phyloP scores from a whole-genome alignment of 2,888 invertebrate species.

The Hololepta plana region DNA sequence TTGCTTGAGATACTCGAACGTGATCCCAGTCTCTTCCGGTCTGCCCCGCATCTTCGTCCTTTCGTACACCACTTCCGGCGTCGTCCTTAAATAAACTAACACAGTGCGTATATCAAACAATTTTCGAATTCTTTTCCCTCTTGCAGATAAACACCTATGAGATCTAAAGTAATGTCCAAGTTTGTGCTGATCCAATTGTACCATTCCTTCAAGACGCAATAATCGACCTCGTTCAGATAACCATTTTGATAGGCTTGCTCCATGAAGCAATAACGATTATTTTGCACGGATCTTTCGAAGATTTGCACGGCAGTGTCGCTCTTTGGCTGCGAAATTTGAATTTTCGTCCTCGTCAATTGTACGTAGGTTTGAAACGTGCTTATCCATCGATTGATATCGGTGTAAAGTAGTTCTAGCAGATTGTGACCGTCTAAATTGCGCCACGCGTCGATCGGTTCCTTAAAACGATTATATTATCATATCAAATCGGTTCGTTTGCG shows the following conservation, averaged over 20 bases:
- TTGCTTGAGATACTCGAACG: slow-evolving; percentile 61
- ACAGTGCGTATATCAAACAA: slow-evolving; percentile 12
- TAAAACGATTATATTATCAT: slow-evolving; percentile 2
- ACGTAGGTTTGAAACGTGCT: slow-evolving; percentile 84
- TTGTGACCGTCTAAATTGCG: slow-evolving; percentile 62
- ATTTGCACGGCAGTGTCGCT: slow-evolving; percentile 57
- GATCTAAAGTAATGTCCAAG: slow-evolving; percentile 59
- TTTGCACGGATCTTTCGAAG: slow-evolving; percentile 78
- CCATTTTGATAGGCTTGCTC: slow-evolving; percentile 57
- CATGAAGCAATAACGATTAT: slow-evolving; percentile 55
- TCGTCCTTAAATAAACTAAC: slow-evolving; percentile 47
- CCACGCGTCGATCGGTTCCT: slow-evolving; percentile 77
- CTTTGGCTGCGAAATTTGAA: slow-evolving; percentile 40
- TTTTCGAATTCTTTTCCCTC: no score
- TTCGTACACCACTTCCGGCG: slow-evolving; percentile 45
- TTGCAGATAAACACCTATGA: no score
- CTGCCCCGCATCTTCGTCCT: slow-evolving; percentile 60
- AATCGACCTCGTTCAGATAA: slow-evolving; percentile 55
- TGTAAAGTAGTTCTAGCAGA: slow-evolving; percentile 72
- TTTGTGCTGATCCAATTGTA: slow-evolving; percentile 60
- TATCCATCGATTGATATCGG: slow-evolving; percentile 64
- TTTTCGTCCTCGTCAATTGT: slow-evolving; percentile 71
- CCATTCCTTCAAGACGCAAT: slow-evolving; percentile 71
- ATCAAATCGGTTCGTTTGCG: background rate
- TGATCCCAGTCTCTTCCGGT: slow-evolving; percentile 64